These are phyloP conservation scores for Lithophane leautieri DNA, from an alignment of 2,888 invertebrate species.

Conservation along the genomic window DNA sequence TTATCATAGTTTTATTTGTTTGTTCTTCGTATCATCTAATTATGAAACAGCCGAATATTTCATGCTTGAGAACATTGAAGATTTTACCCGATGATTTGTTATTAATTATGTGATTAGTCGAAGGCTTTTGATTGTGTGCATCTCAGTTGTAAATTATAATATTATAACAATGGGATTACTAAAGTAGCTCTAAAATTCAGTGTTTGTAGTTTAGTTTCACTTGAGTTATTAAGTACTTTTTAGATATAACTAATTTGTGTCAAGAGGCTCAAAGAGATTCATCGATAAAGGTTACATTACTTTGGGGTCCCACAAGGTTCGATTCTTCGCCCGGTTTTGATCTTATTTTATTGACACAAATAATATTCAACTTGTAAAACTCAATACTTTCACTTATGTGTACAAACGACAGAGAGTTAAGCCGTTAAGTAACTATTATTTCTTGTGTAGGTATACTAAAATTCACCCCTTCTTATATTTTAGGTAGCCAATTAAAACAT, in stretches of 20 bases:
- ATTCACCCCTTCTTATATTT: background rate
- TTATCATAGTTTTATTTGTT: conserved; percentile 6
- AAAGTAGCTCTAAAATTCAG: background rate
- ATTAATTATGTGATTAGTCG: background rate
- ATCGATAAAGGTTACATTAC: background rate
- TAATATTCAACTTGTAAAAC: background rate
- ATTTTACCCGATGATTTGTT: background rate
- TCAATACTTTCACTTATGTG: background rate
- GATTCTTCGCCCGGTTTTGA: background rate
- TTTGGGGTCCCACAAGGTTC: conserved; percentile 29
- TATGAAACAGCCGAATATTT: background rate
- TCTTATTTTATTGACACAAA: background rate
- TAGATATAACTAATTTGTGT: background rate
- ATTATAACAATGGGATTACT: background rate
- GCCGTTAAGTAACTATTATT: background rate
- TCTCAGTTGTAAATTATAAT: background rate
- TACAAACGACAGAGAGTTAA: background rate
- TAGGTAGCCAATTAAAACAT: background rate
- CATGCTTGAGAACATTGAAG: background rate
- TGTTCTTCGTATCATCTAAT: background rate
- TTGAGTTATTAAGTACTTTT: background rate
- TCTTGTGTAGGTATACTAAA: background rate
- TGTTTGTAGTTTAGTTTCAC: background rate
- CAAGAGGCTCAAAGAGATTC: background rate
- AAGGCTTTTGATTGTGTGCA: conserved; percentile 28